phyloP scores from a whole-genome alignment of 2,113 vertebrate species.

The Nothocercus julius region DNA sequence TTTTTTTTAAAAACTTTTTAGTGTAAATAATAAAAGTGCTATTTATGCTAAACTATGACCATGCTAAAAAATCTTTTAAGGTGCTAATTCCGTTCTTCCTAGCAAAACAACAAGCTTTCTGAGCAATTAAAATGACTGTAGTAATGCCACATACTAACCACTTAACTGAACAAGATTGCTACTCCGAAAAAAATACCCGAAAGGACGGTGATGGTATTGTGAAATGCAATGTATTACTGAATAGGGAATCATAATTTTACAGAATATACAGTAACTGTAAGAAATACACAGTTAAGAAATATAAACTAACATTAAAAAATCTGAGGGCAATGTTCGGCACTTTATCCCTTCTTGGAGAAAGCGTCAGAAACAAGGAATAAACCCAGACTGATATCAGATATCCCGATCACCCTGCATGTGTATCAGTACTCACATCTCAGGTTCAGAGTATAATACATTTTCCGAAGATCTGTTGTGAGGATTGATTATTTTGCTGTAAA shows the following conservation, averaged over 20 bases:
- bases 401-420: not conserved
- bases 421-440: not conserved
- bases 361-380: not conserved
- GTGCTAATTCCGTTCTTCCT: not conserved
- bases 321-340: not conserved
- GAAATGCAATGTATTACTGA: not conserved
- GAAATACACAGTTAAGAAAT: not conserved
- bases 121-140: not conserved
- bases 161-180: not conserved
- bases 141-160: not conserved
- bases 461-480: not conserved
- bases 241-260: not conserved
- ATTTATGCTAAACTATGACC: not conserved
- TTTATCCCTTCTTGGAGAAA: not conserved
- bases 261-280: not conserved
- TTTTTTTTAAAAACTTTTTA: not conserved
- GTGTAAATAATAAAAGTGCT: not conserved
- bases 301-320: not conserved
- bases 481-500: conserved; percentile 4
- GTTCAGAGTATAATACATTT: not conserved
- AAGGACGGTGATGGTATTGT: not conserved
- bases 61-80: not conserved
- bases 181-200: not conserved
- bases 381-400: not conserved
- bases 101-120: not conserved